phyloP scores from a whole-genome alignment of 2,888 invertebrate genomes.

The Tuberolachnus salignus region DNA sequence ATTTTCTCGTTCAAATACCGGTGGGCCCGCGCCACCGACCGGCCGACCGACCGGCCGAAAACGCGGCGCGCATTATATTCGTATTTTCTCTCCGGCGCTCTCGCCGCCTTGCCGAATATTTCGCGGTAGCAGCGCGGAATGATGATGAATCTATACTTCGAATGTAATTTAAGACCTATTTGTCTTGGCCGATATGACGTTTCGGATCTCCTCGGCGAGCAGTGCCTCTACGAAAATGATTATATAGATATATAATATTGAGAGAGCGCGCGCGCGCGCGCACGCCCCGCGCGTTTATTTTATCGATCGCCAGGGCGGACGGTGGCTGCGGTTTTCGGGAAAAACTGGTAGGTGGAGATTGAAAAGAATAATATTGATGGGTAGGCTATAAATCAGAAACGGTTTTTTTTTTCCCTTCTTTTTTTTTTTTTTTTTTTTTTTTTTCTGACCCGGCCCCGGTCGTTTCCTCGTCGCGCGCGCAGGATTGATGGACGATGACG shows the following conservation, averaged over 20 bases:
- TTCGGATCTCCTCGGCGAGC: constrained; percentile 30
- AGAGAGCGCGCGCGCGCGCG: neutral
- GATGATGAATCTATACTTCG: constrained; percentile 42
- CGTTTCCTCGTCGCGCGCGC: constrained; percentile 4
- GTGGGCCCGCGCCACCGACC: neutral
- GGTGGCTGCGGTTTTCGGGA: neutral
- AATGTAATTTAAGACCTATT: constrained; percentile 53
- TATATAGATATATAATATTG: neutral
- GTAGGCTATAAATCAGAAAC: constrained; percentile 50
- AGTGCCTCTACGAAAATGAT: neutral
- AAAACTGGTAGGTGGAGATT: neutral
- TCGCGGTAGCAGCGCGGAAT: neutral
- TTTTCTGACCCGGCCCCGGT: neutral
- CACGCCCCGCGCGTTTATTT: constrained; percentile 11
- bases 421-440: constrained; percentile 11
- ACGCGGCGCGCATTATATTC: neutral
- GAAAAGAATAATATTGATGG: constrained; percentile 52
- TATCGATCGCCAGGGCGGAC: constrained; percentile 25
- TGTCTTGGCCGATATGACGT: constrained; percentile 49
- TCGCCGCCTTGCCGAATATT: neutral
- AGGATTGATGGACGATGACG: constrained; percentile 16
- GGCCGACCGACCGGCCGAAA: neutral
- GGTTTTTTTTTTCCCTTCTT: constrained; percentile 5
- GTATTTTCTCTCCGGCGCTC: neutral
- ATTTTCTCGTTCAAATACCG: too few relatives aligned